Evolutionary conservation across 2,113 vertebrate species (phyloP), one percentile per base, ranked within the genome.

Genomic region (Rhodinocichla rosea): DNA sequence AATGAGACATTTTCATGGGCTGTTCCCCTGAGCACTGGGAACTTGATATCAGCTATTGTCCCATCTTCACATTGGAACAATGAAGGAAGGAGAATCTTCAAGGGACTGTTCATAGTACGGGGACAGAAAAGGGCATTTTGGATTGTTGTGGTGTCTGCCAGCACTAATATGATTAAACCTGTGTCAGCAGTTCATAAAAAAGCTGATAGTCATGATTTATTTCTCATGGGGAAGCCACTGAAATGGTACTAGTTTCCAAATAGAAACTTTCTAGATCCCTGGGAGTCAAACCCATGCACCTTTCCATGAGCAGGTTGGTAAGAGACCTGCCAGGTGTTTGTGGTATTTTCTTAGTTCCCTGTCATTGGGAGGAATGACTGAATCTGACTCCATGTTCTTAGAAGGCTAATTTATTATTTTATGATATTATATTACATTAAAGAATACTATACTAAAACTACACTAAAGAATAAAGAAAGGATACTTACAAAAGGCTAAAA

Each of bases 1-100:
- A 90, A 86, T 32, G 22, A 93, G 82, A 42, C 15, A 40, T 15
- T 93, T 92, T 65, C 39, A 50, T 77, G 68, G 67, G 71, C 68
- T 86, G 44, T 7, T 86, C 21, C 52, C 20, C 35, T 86, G 91
- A 88, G 9, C 14, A 40, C 26, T 50, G 63, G 17, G 78, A 57
- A 76, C 23, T 83, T 1, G 5, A 40, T 78, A 90, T 89, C 59
- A 87, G 22, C 78, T 89, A 13, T 73, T 87, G 62, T 27, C 52
- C 19, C 8, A 75, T 56, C 33, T 76, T 44, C 20, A 23, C 27
- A 3, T 50, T 73, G 47, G 21, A 74, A 37, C 13, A 11, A 10
- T n/a, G 56, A 74, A 78, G 50, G 55, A 89, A 74, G 42, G 13
- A 75, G 45, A 20, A 37, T 65, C 35, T 74, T 76, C 42, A 44